Percentiles rank a stretch among this genome's conserved stretches.
These are phyloP conservation scores for Megalopta genalis DNA, from an alignment of 1,140 invertebrate species.

Conservation along the genomic window DNA sequence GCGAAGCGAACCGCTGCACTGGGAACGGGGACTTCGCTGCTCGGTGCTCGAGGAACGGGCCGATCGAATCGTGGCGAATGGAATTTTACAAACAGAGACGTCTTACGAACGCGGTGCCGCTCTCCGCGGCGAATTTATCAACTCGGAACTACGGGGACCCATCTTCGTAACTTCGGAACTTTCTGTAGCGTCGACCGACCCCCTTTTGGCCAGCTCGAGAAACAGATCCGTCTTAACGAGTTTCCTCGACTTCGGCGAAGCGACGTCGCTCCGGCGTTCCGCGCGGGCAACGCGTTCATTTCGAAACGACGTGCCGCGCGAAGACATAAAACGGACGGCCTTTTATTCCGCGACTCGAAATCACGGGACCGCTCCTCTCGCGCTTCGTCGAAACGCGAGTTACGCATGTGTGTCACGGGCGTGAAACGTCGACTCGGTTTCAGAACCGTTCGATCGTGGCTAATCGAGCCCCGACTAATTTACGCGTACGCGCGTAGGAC, in stretches of 20 bases:
- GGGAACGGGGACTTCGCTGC: neutral
- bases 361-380: too few relatives aligned
- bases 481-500: constrained; percentile 31
- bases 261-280: too few relatives aligned
- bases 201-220: too few relatives aligned
- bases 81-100: neutral
- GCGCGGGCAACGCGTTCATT: too few relatives aligned
- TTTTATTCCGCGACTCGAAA: too few relatives aligned
- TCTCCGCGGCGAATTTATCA: neutral
- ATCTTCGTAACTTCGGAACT: too few relatives aligned
- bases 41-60: neutral
- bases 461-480: constrained; percentile 11
- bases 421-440: neutral
- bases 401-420: neutral
- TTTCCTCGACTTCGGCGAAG: too few relatives aligned
- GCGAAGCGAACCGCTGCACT: neutral
- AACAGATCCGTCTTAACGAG: too few relatives aligned
- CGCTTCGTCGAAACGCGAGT: neutral
- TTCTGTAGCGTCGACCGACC: too few relatives aligned
- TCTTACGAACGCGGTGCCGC: neutral
- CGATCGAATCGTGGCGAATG: neutral
- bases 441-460: neutral
- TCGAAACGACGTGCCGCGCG: too few relatives aligned
- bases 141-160: neutral
- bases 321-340: too few relatives aligned